phyloP scores from a whole-genome alignment of 2,797 vertebrate genomes.

The Cichlasoma orientale region DNA sequence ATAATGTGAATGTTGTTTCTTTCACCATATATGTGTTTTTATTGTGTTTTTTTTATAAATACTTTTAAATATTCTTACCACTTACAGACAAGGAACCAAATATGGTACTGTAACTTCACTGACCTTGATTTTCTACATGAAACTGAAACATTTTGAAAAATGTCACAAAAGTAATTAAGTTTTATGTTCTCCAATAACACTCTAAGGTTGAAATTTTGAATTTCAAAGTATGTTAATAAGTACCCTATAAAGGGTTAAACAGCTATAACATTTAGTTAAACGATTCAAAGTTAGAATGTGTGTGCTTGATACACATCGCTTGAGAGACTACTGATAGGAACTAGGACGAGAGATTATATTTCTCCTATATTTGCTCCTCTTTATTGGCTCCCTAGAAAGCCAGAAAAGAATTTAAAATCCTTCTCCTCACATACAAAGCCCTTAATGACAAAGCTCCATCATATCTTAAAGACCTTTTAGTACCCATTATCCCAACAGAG shows the following conservation, averaged over 20 bases:
- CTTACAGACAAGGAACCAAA: too few species aligned
- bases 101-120: too few species aligned
- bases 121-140: too few species aligned
- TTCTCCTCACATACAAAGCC: constrained; percentile 6
- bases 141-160: too few species aligned
- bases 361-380: neutral
- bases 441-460: constrained; percentile 1
- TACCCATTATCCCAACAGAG: constrained; percentile 8
- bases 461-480: constrained; percentile 9
- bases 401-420: neutral
- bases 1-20: too few species aligned
- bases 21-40: too few species aligned
- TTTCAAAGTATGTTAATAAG: too few species aligned
- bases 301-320: neutral
- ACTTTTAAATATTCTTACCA: too few species aligned
- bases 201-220: too few species aligned
- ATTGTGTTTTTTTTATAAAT: too few species aligned
- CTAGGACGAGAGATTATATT: neutral
- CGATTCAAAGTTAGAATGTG: neutral
- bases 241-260: neutral
- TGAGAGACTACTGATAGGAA: neutral
- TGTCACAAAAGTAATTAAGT: too few species aligned
- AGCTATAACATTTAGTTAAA: neutral
- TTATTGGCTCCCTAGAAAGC: constrained; percentile 8
- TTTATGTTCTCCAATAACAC: too few species aligned